phyloP scores from a whole-genome alignment of 2,888 invertebrate genomes.

The Dastarcus helophoroides region DNA sequence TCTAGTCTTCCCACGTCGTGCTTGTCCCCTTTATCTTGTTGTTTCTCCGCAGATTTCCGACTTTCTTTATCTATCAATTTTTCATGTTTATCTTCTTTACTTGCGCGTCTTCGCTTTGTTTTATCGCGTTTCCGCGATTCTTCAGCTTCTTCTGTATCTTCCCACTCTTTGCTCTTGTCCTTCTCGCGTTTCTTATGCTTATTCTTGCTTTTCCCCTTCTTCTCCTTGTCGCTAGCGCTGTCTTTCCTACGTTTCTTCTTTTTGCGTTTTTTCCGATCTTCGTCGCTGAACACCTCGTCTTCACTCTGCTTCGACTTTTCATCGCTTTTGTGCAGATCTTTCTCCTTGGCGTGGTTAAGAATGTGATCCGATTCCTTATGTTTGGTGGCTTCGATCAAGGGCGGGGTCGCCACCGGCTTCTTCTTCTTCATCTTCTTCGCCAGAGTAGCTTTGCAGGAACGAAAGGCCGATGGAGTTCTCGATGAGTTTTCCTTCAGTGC shows the following conservation, averaged over 20 bases:
- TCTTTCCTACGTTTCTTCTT: slow-evolving; percentile 4
- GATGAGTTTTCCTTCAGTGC: slow-evolving; percentile 19
- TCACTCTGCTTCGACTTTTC: slow-evolving; percentile 4
- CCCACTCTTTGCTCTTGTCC: slow-evolving; percentile 8
- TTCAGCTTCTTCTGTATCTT: slow-evolving; percentile 2
- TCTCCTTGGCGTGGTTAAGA: neutral
- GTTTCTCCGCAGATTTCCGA: neutral
- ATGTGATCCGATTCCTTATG: neutral
- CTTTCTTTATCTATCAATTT: slow-evolving; percentile 7
- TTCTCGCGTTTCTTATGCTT: slow-evolving; percentile 10
- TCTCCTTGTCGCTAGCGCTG: slow-evolving; percentile 1
- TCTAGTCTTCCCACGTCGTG: no score
- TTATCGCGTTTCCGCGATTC: slow-evolving; percentile 7
- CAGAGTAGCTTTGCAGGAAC: slow-evolving; percentile 31
- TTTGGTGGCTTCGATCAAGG: neutral
- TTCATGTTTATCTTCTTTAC: slow-evolving; percentile 7
- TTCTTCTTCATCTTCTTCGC: slow-evolving; percentile 27
- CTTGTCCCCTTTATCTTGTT: slow-evolving; percentile 1
- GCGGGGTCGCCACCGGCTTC: slow-evolving; percentile 13
- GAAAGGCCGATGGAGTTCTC: slow-evolving; percentile 31
- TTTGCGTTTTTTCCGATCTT: slow-evolving; percentile 10
- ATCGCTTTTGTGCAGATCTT: slow-evolving; percentile 5
- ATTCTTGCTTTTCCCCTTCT: slow-evolving; percentile 4
- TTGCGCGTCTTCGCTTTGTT: slow-evolving; percentile 5
- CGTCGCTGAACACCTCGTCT: slow-evolving; percentile 3